phyloP scores from a whole-genome alignment of 2,888 invertebrate species.

The Brachypalpus laphriformis region DNA sequence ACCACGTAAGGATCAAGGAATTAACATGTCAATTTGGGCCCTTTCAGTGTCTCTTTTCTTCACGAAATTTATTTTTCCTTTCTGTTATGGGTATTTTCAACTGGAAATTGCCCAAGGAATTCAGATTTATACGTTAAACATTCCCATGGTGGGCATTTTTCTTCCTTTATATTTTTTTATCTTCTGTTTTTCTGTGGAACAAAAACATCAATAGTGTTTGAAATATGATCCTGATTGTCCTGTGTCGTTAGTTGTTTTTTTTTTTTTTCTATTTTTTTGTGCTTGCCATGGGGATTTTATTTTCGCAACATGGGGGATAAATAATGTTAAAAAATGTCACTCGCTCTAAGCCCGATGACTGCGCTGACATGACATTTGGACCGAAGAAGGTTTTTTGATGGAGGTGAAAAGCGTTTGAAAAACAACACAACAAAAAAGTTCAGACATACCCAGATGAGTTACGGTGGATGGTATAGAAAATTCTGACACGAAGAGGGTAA shows the following conservation, averaged over 20 bases:
- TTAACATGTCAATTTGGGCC: conserved; percentile 61
- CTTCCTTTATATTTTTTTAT: neutral
- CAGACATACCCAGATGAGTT: conserved; percentile 1
- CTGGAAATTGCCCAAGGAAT: conserved; percentile 62
- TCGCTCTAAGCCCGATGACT: conserved; percentile 60
- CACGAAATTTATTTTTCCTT: conserved; percentile 7
- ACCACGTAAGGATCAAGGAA: conserved; percentile 59
- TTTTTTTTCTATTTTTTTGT: conserved; percentile 5
- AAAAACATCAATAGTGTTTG: conserved; percentile 63
- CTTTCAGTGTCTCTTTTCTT: conserved; percentile 4
- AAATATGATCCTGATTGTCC: conserved; percentile 69
- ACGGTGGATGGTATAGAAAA: neutral
- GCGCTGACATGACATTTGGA: conserved; percentile 68
- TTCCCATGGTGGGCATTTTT: conserved; percentile 49
- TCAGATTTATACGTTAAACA: conserved; percentile 69
- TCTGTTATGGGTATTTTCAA: conserved; percentile 33
- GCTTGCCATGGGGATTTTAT: conserved; percentile 48
- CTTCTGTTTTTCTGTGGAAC: conserved; percentile 9
- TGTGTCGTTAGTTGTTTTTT: conserved; percentile 13
- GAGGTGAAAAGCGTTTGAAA: conserved; percentile 54
- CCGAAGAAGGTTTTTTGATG: conserved; percentile 49
- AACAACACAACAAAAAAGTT: neutral
- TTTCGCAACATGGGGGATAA: conserved; percentile 59
- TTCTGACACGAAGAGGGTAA: conserved; percentile 1
- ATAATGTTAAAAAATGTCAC: conserved; percentile 60